Conservation (phyloP, 2,888 invertebrate species). For the Apeira syringaria region DNA sequence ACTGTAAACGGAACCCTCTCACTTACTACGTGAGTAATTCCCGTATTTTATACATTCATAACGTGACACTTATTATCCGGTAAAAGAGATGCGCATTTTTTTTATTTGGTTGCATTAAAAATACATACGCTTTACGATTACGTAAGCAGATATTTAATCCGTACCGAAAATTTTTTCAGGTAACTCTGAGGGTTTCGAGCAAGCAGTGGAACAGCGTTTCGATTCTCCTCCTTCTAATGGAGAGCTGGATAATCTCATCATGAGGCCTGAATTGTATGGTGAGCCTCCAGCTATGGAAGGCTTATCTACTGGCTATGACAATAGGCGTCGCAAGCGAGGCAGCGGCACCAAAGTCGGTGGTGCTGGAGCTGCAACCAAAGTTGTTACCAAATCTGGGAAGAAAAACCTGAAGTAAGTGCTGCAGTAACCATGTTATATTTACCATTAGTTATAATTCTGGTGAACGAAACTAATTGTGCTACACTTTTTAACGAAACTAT, state of each 20-base stretch:
- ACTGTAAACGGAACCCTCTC: too few species aligned
- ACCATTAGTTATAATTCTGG: too few species aligned
- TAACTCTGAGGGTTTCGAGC: constrained; percentile 71
- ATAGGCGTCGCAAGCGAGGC: constrained; percentile 71
- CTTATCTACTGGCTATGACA: constrained; percentile 61
- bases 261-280: constrained; percentile 85
- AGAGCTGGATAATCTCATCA: constrained; percentile 83
- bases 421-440: too few species aligned
- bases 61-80: too few species aligned
- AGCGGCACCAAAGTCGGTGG: constrained; percentile 75
- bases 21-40: too few species aligned
- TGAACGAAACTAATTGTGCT: too few species aligned
- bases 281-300: constrained; percentile 82
- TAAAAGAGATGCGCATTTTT: too few species aligned
- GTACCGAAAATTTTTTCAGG: constrained; percentile 57
- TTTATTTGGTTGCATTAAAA: too few species aligned
- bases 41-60: too few species aligned
- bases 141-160: too few species aligned
- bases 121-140: too few species aligned
- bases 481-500: too few species aligned
- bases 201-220: constrained; percentile 66
- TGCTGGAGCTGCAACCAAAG: constrained; percentile 76
- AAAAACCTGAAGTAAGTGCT: constrained; percentile 72
- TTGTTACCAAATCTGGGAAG: constrained; percentile 75
- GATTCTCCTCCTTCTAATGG: constrained; percentile 64